phyloP scores from a whole-genome alignment of 2,888 invertebrate species.

The Dyspetes luteomarginatus region DNA sequence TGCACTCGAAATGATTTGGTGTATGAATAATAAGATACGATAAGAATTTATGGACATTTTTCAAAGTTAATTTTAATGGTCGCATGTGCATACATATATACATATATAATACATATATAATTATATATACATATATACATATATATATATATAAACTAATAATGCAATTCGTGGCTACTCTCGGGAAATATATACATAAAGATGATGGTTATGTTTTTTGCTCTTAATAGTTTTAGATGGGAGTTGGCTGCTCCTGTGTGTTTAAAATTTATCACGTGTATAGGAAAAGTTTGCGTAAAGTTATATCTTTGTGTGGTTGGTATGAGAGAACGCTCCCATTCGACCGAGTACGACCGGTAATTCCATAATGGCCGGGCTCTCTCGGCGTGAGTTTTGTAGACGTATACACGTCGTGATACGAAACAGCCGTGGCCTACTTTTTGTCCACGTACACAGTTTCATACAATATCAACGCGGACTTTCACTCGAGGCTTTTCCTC shows the following conservation, averaged over 20 bases:
- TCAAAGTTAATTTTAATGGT: conserved; percentile 14
- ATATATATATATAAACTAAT: background rate
- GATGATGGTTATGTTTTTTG: conserved; percentile 13
- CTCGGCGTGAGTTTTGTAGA: conserved; percentile 62
- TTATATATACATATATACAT: background rate
- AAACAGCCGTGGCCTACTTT: conserved; percentile 80
- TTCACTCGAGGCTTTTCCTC: conserved; percentile 75
- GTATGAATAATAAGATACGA: conserved; percentile 1
- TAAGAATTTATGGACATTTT: background rate
- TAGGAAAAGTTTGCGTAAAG: conserved; percentile 21
- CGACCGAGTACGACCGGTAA: conserved; percentile 65
- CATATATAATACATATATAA: background rate
- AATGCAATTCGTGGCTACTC: background rate
- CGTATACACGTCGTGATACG: conserved; percentile 70
- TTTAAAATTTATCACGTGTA: conserved; percentile 27
- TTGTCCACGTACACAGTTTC: conserved; percentile 59
- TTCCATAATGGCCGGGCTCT: conserved; percentile 74
- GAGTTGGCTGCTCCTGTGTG: background rate
- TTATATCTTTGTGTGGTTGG: conserved; percentile 6
- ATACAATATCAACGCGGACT: conserved; percentile 69
- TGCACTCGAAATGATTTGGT: background rate
- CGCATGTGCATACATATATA: background rate
- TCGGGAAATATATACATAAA: background rate
- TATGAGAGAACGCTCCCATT: conserved; percentile 9
- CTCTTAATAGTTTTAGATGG: background rate